phyloP scores from a whole-genome alignment of 2,113 vertebrate species.

The Corythornis madagascariensis region DNA sequence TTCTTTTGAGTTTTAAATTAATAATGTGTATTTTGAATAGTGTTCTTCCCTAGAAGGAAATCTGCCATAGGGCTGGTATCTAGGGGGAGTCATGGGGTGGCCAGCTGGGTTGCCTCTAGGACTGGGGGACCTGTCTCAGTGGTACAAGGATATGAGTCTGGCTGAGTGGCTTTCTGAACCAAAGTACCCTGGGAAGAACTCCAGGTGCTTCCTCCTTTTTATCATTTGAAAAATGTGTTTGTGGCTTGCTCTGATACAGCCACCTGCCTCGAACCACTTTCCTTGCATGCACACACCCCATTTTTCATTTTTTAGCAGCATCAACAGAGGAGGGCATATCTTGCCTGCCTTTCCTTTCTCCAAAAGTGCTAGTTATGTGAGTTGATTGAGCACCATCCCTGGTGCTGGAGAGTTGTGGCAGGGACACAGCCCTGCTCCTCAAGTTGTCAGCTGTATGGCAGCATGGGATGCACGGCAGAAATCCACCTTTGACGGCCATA shows the following conservation, averaged over 20 bases:
- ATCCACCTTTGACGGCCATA: background rate
- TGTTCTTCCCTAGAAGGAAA: background rate
- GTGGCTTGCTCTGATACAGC: background rate
- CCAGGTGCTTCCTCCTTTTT: background rate
- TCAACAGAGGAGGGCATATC: no score
- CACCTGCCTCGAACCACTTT: background rate
- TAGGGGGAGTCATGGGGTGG: background rate
- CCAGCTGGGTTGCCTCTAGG: background rate
- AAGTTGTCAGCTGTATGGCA: background rate
- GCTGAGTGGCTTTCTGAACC: background rate
- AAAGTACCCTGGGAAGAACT: background rate
- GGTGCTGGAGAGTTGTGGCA: background rate
- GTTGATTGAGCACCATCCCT: background rate
- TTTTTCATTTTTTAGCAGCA: background rate
- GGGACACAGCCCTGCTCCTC: background rate
- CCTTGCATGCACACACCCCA: rapidly evolving
- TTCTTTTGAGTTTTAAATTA: background rate
- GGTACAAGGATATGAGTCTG: background rate
- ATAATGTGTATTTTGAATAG: background rate
- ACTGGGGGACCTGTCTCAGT: background rate
- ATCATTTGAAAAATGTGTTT: background rate
- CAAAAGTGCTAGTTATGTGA: background rate
- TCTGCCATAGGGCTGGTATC: background rate
- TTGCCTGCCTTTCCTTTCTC: background rate
- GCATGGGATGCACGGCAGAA: rapidly evolving